A percentile compares a stretch with the other conserved stretches of the same genome.
Conservation (phyloP, 1,140 invertebrate genomes). For the Bactericera cockerelli region DNA sequence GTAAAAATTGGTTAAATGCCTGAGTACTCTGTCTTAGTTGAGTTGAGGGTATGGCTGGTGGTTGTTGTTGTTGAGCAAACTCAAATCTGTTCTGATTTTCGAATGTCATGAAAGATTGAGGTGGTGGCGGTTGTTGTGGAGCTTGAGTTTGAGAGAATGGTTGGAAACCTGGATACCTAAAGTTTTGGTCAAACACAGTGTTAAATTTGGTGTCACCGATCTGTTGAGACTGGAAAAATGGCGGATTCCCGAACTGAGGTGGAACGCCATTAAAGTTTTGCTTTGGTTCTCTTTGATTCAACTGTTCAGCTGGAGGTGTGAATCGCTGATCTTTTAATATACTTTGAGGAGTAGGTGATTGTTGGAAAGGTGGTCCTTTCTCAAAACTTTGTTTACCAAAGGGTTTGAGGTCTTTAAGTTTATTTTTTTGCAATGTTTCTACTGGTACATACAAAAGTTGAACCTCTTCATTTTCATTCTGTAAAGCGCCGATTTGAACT, state of each 20-base stretch:
- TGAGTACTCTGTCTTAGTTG: not conserved
- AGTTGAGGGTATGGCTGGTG: not conserved
- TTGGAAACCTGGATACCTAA: not conserved
- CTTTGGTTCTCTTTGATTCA: conserved; percentile 1
- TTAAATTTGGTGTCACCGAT: conserved; percentile 2
- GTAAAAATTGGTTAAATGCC: not conserved
- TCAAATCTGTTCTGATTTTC: conserved; percentile 5
- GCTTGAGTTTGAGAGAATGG: not conserved
- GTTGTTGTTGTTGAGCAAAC: not conserved
- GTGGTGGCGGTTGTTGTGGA: not conserved
- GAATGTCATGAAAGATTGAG: not conserved
- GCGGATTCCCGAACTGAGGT: not conserved
- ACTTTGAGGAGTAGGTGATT: not conserved
- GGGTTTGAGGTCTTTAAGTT: not conserved
- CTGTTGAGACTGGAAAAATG: not conserved
- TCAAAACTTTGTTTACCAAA: conserved; percentile 5
- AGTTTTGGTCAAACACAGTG: not conserved
- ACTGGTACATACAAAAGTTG: conserved; percentile 63
- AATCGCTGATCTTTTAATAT: not conserved
- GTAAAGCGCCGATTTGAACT: not conserved
- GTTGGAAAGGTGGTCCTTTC: not conserved
- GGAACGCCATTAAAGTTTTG: not conserved
- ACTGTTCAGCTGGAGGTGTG: not conserved
- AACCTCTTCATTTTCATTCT: conserved; percentile 38
- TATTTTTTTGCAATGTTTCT: conserved; percentile 42